Evolutionary conservation across 2,113 vertebrate species (phyloP).

Genomic region (Paradisaea rubra): DNA sequence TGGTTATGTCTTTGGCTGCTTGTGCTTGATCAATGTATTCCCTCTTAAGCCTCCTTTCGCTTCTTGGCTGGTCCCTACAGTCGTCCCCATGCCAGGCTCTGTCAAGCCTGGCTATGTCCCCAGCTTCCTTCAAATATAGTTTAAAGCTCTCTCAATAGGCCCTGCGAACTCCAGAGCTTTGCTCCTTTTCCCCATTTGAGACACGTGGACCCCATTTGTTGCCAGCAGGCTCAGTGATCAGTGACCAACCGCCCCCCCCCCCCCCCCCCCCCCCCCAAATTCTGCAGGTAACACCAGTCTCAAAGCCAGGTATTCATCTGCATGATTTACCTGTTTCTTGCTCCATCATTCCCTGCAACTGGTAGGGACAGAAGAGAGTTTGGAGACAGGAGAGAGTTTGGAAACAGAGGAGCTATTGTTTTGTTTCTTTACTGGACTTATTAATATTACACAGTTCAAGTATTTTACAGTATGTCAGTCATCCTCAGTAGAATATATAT

Average conservation of each 20-base stretch:
- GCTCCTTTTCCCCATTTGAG: background rate
- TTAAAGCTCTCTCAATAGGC: background rate
- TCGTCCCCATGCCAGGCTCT: background rate
- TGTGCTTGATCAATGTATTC: background rate
- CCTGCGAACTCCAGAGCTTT: background rate
- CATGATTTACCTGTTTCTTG: background rate
- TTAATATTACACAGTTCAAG: background rate
- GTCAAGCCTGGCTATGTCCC: background rate
- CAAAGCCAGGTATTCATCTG: background rate
- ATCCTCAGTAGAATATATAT: background rate
- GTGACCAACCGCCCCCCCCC: background rate
- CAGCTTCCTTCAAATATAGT: background rate
- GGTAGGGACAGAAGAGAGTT: background rate
- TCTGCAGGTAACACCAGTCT: background rate
- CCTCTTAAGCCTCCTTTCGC: background rate
- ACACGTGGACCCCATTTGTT: background rate
- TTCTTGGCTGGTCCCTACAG: background rate
- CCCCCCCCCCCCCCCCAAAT: background rate
- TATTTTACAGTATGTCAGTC: background rate
- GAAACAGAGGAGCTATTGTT: background rate
- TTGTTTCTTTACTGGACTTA: background rate
- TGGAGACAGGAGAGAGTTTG: background rate
- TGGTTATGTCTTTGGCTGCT: background rate
- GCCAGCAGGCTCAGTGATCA: background rate
- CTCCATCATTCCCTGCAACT: background rate